These are phyloP conservation scores for Molossus alvarezi DNA, from an alignment of 2,797 vertebrate genomes.

Conservation along the genomic window DNA sequence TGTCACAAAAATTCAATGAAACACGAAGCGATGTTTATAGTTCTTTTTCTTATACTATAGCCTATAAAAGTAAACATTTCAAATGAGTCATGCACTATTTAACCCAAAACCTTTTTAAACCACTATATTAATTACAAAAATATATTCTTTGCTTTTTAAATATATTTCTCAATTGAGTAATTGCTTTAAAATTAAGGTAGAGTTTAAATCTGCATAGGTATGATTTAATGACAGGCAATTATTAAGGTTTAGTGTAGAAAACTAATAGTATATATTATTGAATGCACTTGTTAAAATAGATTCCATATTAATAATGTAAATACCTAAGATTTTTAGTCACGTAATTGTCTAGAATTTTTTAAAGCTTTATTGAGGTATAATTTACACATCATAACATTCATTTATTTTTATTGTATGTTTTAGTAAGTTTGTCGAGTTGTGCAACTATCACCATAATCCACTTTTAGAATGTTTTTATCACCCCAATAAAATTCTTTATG, in stretches of 20 bases:
- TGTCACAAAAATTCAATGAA: conserved; percentile 37
- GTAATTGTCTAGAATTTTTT: background rate
- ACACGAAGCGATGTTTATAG: background rate
- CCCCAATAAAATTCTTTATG: background rate
- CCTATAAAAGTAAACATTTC: conserved; percentile 40
- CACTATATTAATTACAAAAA: conserved; percentile 47
- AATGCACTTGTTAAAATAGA: conserved; percentile 28
- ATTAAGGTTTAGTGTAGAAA: conserved; percentile 52
- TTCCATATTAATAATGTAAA: conserved; percentile 22
- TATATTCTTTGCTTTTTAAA: conserved; percentile 47
- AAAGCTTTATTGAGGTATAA: background rate
- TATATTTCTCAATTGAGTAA: conserved; percentile 49
- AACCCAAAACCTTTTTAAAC: conserved; percentile 10
- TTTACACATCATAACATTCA: background rate
- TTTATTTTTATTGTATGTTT: conserved; percentile 34
- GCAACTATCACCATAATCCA: background rate
- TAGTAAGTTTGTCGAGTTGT: background rate
- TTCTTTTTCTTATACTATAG: background rate
- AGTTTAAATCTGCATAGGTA: conserved; percentile 2
- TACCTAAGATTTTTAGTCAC: background rate
- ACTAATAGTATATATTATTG: background rate
- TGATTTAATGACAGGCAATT: conserved; percentile 4
- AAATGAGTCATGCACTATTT: background rate
- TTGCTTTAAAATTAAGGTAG: conserved; percentile 54
- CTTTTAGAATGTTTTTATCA: conserved; percentile 19